Conservation (phyloP, 1,140 invertebrate species). For the Drosophila carrolli region DNA sequence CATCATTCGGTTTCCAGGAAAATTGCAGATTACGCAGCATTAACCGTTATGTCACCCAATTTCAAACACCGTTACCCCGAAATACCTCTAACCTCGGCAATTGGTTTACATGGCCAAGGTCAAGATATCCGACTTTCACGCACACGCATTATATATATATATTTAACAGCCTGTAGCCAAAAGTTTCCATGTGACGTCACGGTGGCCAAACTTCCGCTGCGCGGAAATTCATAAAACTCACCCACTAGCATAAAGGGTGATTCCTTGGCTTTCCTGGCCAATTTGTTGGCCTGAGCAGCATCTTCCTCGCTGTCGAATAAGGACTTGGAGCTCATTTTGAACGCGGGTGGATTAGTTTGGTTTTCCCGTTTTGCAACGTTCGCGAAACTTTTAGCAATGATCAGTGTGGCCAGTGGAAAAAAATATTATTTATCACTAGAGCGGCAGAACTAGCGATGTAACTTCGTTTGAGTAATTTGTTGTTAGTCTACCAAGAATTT, state of each 20-base stretch:
- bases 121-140: slow-evolving; percentile 25
- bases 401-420: background rate
- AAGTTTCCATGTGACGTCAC: slow-evolving; percentile 58
- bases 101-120: slow-evolving; percentile 53
- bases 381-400: slow-evolving; percentile 21
- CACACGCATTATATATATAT: slow-evolving; percentile 11
- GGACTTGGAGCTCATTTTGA: slow-evolving; percentile 77
- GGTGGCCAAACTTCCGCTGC: slow-evolving; percentile 9
- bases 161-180: slow-evolving; percentile 16
- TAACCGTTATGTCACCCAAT: slow-evolving; percentile 53
- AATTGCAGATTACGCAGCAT: slow-evolving; percentile 6
- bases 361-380: slow-evolving; percentile 12
- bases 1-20: slow-evolving; percentile 51
- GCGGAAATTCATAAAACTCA: slow-evolving; percentile 72
- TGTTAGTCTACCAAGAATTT: no score
- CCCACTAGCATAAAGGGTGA: slow-evolving; percentile 89
- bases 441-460: no score
- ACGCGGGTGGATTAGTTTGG: slow-evolving; percentile 20
- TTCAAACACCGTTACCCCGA: background rate
- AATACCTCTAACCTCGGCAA: slow-evolving; percentile 14
- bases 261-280: slow-evolving; percentile 88
- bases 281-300: slow-evolving; percentile 86
- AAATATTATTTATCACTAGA: background rate
- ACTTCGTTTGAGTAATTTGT: no score
- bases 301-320: slow-evolving; percentile 71